Evolutionary conservation across 1,140 invertebrate species (phyloP).

Genomic region (Grapholita molesta): DNA sequence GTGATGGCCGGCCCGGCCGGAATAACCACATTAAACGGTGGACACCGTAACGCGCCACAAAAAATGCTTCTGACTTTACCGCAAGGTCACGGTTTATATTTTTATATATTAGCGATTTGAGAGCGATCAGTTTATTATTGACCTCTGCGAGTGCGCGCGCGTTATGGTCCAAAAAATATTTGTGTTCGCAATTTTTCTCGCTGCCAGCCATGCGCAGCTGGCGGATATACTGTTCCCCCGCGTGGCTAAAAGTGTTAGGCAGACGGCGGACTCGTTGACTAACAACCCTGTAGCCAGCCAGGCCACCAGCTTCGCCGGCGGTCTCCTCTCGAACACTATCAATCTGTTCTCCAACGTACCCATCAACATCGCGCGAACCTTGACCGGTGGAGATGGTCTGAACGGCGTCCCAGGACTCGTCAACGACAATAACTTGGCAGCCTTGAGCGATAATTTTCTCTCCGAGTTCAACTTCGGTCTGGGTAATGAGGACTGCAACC

Average conservation of each 20-base stretch:
- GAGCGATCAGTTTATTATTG: slow-evolving; percentile 7
- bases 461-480: slow-evolving; percentile 25
- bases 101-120: background rate
- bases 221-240: slow-evolving; percentile 14
- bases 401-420: slow-evolving; percentile 18
- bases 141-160: slow-evolving; percentile 3
- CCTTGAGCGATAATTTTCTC: slow-evolving; percentile 21
- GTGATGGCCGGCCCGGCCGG: background rate
- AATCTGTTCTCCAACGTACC: slow-evolving; percentile 23
- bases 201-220: slow-evolving; percentile 20
- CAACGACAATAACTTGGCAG: slow-evolving; percentile 25
- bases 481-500: slow-evolving; percentile 34
- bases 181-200: background rate
- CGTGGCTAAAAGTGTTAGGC: slow-evolving; percentile 10
- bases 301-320: slow-evolving; percentile 20
- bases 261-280: slow-evolving; percentile 18
- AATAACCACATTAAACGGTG: background rate
- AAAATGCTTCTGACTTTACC: background rate
- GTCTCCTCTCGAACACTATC: slow-evolving; percentile 18
- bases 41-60: background rate
- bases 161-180: slow-evolving; percentile 8
- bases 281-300: slow-evolving; percentile 26
- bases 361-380: slow-evolving; percentile 13
- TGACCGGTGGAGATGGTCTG: slow-evolving; percentile 6
- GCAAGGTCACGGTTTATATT: background rate